Conservation (phyloP, 2,797 vertebrate genomes). For the Gallinago solitaria region DNA sequence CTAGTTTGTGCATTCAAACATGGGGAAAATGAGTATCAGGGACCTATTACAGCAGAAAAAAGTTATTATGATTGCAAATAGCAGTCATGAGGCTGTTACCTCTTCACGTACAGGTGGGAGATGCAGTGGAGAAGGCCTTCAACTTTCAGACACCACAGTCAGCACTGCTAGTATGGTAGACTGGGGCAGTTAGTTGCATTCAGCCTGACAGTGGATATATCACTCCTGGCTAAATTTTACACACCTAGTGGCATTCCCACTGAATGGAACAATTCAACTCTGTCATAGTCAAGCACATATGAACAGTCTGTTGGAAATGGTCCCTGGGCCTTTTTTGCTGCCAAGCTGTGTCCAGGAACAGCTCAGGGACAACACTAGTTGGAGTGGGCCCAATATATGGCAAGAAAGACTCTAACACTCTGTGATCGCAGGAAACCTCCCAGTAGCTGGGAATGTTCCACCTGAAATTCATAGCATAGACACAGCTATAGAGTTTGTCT, state of each 20-base stretch:
- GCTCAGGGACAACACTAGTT: accelerated
- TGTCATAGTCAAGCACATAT: not conserved
- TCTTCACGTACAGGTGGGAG: not conserved
- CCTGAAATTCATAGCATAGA: not conserved
- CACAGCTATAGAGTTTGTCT: not conserved
- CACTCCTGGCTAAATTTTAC: not conserved
- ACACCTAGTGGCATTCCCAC: not conserved
- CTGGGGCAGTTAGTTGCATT: not conserved
- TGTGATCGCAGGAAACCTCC: not conserved
- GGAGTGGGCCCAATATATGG: not conserved
- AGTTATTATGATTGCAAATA: not conserved
- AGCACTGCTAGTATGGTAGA: not conserved
- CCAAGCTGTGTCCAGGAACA: not conserved
- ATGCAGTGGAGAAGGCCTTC: not conserved
- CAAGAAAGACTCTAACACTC: not conserved
- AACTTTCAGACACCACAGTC: not conserved
- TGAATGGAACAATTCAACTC: not conserved
- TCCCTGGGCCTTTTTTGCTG: not conserved
- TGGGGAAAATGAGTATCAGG: not conserved
- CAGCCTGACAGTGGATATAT: not conserved
- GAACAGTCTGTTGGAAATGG: not conserved
- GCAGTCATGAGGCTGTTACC: not conserved
- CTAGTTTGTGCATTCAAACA: not conserved
- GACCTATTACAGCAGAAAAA: not conserved
- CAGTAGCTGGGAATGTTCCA: not conserved